phyloP scores from a whole-genome alignment of 2,888 invertebrate species.

The Ophonus ardosiacus region DNA sequence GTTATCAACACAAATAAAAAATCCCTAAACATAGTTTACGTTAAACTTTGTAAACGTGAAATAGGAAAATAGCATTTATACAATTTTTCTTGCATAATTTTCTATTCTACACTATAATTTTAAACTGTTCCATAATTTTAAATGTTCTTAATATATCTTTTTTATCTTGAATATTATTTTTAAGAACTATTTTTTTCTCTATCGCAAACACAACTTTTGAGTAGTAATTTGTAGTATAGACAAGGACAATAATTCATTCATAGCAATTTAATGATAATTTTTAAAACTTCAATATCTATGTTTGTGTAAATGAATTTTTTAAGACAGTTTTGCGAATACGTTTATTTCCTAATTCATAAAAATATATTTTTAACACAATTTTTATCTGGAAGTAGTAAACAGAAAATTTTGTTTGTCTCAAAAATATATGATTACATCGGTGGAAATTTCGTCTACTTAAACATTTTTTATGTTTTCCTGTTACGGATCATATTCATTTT shows the following conservation, averaged over 20 bases:
- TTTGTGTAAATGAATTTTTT: not conserved
- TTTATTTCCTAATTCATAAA: not conserved
- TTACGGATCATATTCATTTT: not conserved
- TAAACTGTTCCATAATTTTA: too few species aligned
- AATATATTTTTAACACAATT: not conserved
- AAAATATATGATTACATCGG: not conserved
- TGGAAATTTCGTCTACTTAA: not conserved
- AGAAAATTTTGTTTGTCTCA: not conserved
- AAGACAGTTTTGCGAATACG: not conserved
- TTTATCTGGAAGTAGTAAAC: not conserved
- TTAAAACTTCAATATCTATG: not conserved
- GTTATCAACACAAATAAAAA: too few species aligned
- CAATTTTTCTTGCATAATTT: too few species aligned
- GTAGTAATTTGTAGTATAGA: not conserved
- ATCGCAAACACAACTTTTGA: not conserved
- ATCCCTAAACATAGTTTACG: too few species aligned
- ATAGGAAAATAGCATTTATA: too few species aligned
- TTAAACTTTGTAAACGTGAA: too few species aligned
- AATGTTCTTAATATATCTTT: too few species aligned
- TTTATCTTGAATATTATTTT: too few species aligned
- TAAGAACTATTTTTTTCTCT: not conserved
- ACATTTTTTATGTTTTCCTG: not conserved
- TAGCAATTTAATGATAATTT: not conserved
- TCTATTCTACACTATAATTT: too few species aligned
- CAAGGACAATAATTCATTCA: not conserved